Conservation (phyloP, 2,113 vertebrate genomes). For the Chloropsis cyanopogon region DNA sequence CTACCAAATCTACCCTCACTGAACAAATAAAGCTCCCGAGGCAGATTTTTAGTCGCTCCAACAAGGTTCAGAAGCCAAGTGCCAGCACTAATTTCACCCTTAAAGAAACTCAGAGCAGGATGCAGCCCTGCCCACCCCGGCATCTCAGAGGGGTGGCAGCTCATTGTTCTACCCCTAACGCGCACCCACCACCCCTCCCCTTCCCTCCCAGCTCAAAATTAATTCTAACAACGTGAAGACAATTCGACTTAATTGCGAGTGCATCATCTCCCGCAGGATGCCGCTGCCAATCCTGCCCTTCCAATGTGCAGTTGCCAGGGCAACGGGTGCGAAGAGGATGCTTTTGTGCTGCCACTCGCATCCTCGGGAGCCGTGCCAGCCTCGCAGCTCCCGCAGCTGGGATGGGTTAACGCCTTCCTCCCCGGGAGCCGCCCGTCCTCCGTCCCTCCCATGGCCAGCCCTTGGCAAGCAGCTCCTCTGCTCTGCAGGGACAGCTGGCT, state of each 20-base stretch:
- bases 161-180: background rate
- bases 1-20: background rate
- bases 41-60: background rate
- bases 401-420: slow-evolving; percentile 9
- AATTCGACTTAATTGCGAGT: slow-evolving; percentile 3
- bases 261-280: background rate
- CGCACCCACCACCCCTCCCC: background rate
- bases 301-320: slow-evolving; percentile 32
- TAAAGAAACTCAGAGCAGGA: background rate
- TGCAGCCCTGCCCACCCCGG: background rate
- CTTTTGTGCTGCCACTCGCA: slow-evolving; percentile 18
- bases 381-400: background rate
- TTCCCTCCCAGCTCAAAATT: background rate
- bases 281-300: background rate
- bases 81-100: background rate
- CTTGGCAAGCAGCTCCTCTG: background rate
- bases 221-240: background rate
- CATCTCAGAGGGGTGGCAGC: background rate
- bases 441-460: background rate
- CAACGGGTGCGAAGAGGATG: background rate
- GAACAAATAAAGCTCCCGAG: background rate
- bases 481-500: background rate
- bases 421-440: background rate
- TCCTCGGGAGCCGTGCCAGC: background rate
- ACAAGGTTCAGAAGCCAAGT: background rate